These are phyloP conservation scores for Oncorhynchus masou DNA, from an alignment of 2,113 vertebrate species.

Conservation along the genomic window DNA sequence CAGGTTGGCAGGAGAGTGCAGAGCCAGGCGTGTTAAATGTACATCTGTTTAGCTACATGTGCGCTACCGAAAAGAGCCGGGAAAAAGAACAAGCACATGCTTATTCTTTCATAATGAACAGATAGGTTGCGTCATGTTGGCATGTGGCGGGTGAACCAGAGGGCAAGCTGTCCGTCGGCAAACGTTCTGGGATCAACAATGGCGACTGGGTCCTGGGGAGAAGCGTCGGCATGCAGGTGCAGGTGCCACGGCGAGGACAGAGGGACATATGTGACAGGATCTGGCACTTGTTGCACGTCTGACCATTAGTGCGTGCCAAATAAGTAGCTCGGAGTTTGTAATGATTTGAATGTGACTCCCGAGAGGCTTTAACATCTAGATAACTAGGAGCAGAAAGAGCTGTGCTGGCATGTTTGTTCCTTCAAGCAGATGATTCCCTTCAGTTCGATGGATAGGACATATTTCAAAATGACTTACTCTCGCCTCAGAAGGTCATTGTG, in stretches of 20 bases:
- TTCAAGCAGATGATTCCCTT: constrained; percentile 10
- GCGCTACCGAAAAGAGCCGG: constrained; percentile 69
- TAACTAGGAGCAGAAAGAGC: neutral
- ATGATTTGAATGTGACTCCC: constrained; percentile 64
- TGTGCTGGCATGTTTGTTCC: neutral
- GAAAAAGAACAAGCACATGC: constrained; percentile 64
- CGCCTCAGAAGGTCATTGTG: constrained; percentile 1
- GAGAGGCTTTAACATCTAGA: constrained; percentile 11
- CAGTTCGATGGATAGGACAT: neutral
- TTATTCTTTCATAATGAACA: constrained; percentile 69
- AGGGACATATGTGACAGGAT: constrained; percentile 20
- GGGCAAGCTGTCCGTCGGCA: constrained; percentile 78
- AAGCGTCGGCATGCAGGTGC: constrained; percentile 56
- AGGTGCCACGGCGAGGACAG: constrained; percentile 19
- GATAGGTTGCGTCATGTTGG: constrained; percentile 73
- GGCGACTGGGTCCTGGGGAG: constrained; percentile 51
- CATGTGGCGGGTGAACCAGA: constrained; percentile 74
- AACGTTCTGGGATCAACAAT: constrained; percentile 53
- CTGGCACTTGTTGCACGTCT: constrained; percentile 63
- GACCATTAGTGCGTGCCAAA: constrained; percentile 46
- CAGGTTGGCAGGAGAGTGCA: constrained; percentile 72
- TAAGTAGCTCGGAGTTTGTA: constrained; percentile 39
- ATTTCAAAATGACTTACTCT: neutral
- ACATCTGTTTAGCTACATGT: constrained; percentile 82
- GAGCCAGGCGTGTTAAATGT: constrained; percentile 72